A percentile compares a stretch with the other conserved stretches of the same genome.
Conservation (phyloP, 2,888 invertebrate genomes). For the Drosophila atroscutellata region DNA sequence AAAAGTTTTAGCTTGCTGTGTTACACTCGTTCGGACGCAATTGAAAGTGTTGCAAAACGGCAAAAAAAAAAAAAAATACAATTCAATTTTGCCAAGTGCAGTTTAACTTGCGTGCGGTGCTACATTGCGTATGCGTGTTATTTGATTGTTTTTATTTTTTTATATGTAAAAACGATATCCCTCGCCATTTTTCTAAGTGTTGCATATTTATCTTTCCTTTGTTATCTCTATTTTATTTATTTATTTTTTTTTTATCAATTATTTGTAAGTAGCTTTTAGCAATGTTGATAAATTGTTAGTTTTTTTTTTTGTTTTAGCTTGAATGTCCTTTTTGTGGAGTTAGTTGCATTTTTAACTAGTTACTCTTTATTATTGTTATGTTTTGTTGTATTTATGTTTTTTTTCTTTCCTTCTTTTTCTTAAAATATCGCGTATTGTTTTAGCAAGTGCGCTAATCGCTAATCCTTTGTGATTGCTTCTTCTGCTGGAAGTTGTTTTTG, state of each 20-base stretch:
- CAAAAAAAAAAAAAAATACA: conserved; percentile 24
- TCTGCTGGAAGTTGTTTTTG: conserved; percentile 13
- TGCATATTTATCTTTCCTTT: conserved; percentile 14
- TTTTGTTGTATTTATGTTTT: background rate
- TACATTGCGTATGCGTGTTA: conserved; percentile 59
- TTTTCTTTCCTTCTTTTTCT: conserved; percentile 11
- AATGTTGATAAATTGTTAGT: conserved; percentile 45
- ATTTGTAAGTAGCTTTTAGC: conserved; percentile 57
- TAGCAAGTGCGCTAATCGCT: conserved; percentile 50
- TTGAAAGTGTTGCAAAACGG: conserved; percentile 47
- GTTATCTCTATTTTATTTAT: background rate
- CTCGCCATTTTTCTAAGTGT: conserved; percentile 28
- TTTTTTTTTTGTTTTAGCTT: conserved; percentile 48
- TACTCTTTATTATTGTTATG: conserved; percentile 1
- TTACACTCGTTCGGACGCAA: conserved; percentile 56
- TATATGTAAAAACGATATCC: conserved; percentile 10
- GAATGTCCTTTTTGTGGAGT: conserved; percentile 29
- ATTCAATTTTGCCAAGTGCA: conserved; percentile 12
- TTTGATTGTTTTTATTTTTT: conserved; percentile 16
- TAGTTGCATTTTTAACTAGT: conserved; percentile 31
- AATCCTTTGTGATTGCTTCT: conserved; percentile 16
- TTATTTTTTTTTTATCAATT: conserved; percentile 9
- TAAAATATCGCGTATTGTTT: conserved; percentile 46
- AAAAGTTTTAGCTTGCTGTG: conserved; percentile 20
- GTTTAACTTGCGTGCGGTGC: conserved; percentile 36